A percentile compares a stretch with the other conserved stretches of the same genome.
Evolutionary conservation across 2,888 invertebrate genomes (phyloP).

Genomic region (Trichogramma evanescens): DNA sequence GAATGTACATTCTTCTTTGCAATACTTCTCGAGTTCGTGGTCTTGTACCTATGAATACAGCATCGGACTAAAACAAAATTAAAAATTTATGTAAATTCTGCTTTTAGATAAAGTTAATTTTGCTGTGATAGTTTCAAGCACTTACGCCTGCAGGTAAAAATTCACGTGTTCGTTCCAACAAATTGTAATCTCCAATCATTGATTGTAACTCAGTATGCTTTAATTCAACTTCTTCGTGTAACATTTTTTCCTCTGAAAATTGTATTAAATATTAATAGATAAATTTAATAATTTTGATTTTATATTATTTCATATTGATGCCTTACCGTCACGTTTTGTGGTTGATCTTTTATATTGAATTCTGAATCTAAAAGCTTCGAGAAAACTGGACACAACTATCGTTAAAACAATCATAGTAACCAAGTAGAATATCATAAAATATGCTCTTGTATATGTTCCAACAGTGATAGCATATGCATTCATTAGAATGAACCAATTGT

Average conservation of each 20-base stretch:
- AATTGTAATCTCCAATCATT: slow-evolving; percentile 51
- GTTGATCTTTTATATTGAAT: slow-evolving; percentile 81
- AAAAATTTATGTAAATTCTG: background rate
- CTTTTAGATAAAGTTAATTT: background rate
- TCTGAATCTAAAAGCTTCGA: slow-evolving; percentile 81
- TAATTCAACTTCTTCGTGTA: slow-evolving; percentile 67
- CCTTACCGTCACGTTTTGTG: slow-evolving; percentile 65
- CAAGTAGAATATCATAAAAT: slow-evolving; percentile 82
- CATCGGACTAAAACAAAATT: slow-evolving; percentile 33
- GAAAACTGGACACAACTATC: slow-evolving; percentile 80
- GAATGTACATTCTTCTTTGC: slow-evolving; percentile 68
- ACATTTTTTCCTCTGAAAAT: slow-evolving; percentile 63
- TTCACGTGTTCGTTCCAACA: slow-evolving; percentile 49
- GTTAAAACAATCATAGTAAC: slow-evolving; percentile 88
- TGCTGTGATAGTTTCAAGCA: slow-evolving; percentile 13
- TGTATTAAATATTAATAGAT: slow-evolving; percentile 4
- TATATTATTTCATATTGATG: background rate
- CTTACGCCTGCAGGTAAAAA: slow-evolving; percentile 51
- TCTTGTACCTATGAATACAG: slow-evolving; percentile 68
- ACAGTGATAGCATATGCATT: slow-evolving; percentile 71
- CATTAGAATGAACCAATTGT: slow-evolving; percentile 91
- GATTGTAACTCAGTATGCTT: slow-evolving; percentile 63
- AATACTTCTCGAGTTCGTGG: slow-evolving; percentile 69
- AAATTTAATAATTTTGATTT: slow-evolving; percentile 4
- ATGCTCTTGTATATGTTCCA: slow-evolving; percentile 68